phyloP scores from a whole-genome alignment of 2,113 vertebrate species.

The Sorex araneus region DNA sequence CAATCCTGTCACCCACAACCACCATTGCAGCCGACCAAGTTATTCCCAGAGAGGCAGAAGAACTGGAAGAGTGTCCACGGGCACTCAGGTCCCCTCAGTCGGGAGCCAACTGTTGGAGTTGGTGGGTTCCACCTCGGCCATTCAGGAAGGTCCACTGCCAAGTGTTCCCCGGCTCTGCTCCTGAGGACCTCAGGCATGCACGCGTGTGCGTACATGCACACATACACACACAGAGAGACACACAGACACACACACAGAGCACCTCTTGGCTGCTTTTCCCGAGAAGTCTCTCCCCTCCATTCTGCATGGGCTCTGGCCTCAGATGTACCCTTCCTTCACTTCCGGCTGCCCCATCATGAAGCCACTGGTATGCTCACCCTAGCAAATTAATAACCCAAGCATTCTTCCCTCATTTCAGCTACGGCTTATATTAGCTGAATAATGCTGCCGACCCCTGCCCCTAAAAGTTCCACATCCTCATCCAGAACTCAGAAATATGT shows the following conservation, averaged over 20 bases:
- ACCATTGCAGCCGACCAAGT: too few relatives aligned
- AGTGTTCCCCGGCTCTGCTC: neutral
- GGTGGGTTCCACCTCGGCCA: neutral
- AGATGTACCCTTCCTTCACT: neutral
- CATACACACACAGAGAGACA: too few relatives aligned
- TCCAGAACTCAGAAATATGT: neutral
- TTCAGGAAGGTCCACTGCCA: neutral
- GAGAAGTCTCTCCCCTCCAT: neutral
- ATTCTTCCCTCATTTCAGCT: neutral
- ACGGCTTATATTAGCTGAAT: neutral
- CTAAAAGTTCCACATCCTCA: too few relatives aligned
- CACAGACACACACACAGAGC: too few relatives aligned
- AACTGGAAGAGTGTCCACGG: too few relatives aligned
- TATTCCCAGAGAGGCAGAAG: too few relatives aligned
- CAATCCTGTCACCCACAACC: neutral
- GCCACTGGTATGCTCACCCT: neutral
- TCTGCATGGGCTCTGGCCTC: neutral
- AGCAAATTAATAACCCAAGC: conserved; percentile 28
- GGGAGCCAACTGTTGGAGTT: neutral
- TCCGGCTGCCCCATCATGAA: neutral
- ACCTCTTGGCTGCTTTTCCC: neutral
- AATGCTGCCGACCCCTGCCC: neutral
- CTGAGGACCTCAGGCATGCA: neutral
- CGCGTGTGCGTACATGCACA: too few relatives aligned
- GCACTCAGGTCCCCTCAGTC: neutral